Evolutionary conservation across 2,888 invertebrate species (phyloP), one percentile per base, ranked within the genome.

Genomic region (Drosophila bunnanda): DNA sequence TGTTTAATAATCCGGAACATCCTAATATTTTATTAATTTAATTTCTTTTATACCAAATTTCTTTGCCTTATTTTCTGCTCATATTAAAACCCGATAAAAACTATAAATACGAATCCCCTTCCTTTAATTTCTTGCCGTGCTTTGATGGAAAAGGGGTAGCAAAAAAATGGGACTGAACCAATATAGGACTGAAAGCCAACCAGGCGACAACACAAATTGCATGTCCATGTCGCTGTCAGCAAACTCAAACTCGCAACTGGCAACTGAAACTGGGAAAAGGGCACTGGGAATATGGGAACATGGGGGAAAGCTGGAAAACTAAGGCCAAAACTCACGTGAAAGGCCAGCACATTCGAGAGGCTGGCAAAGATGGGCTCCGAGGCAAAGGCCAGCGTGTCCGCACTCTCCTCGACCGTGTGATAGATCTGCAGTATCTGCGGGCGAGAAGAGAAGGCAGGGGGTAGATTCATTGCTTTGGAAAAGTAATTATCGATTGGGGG

Each of bases 341-440:
- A 96, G 43, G 97, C 96, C 85, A 98, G 93, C 75, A 98, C 95
- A 92, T 98, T 98, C 46, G 98, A 96, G 56, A 99, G 94, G 90
- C 97, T 98, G 15, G 96, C 97, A 71, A 96, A 93, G 15, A 99
- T 96, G 0, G 97, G 96, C 92, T 99, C 98, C 2, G 98, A 95
- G n/a, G 97, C 98, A 92, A 98, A 99, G 2, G 98, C 98, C 83
- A 98, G 93, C 4, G 98, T 97, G 87, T 98, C 96, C 53, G 95
- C 93, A 74, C 96, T 96, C 91, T 98, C 97, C 91, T 97, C 97
- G 13, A 97, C 94, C 0, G 95, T 93, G 87, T 96, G 96, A 71
- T 95, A 92, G 53, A 95, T 93, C 90, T 95, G 95, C 46, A 94
- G 92, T 76, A 95, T 94, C 93, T 94, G 83, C 9, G 22, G 52